Evolutionary conservation across 1,140 invertebrate genomes (phyloP).

Genomic region (Elysia chlorotica): DNA sequence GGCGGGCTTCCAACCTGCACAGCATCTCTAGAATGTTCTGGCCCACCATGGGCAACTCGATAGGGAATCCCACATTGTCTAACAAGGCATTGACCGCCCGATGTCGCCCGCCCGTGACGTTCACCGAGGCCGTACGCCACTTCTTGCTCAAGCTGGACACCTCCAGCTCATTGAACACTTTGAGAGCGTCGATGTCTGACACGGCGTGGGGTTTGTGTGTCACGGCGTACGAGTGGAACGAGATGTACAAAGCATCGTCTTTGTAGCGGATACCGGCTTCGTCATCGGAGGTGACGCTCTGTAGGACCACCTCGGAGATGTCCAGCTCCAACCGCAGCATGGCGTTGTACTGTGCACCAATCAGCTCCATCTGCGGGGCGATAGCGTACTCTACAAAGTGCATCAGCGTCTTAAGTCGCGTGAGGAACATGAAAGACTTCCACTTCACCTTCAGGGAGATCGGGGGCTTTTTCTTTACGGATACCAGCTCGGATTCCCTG

Average conservation of each 20-base stretch:
- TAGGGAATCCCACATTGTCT: slow-evolving; percentile 1
- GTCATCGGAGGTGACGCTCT: background rate
- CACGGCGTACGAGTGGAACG: background rate
- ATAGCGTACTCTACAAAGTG: background rate
- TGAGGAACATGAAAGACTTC: background rate
- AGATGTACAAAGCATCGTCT: background rate
- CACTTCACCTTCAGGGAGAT: background rate
- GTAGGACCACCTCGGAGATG: background rate
- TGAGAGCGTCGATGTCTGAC: background rate
- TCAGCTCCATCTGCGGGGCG: background rate
- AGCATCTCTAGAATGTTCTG: slow-evolving; percentile 9
- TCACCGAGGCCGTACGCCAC: background rate
- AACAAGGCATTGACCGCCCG: background rate
- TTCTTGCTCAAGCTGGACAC: background rate
- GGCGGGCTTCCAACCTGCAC: background rate
- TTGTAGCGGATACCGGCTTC: background rate
- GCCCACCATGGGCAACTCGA: background rate
- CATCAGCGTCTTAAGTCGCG: background rate
- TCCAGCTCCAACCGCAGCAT: background rate
- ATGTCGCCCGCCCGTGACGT: background rate
- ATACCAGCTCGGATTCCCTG: too few relatives aligned
- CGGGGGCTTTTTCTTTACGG: too few relatives aligned
- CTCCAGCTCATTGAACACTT: background rate
- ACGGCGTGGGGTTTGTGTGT: background rate
- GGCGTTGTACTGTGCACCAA: background rate